phyloP scores from a whole-genome alignment of 1,140 invertebrate species.

The Polypedilum vanderplanki region DNA sequence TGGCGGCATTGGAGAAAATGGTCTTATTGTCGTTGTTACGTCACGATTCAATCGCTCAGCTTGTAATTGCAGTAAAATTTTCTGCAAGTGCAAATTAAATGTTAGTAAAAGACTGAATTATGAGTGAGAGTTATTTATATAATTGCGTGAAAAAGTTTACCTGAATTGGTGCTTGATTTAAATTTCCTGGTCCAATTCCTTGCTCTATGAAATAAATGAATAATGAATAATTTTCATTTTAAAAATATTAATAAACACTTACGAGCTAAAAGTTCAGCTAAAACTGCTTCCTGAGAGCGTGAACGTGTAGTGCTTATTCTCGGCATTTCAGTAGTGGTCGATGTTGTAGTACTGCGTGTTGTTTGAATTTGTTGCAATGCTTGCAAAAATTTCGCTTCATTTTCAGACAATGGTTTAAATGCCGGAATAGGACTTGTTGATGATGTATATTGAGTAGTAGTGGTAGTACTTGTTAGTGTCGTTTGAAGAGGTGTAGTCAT shows the following conservation, averaged over 20 bases:
- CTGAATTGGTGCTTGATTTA: constrained; percentile 30
- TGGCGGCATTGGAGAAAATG: constrained; percentile 40
- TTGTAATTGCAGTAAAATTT: background rate
- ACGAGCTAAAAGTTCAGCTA: constrained; percentile 46
- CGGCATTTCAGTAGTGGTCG: constrained; percentile 24
- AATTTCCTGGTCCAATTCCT: constrained; percentile 51
- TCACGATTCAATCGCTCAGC: background rate
- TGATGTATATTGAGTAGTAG: background rate
- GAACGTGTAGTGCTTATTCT: constrained; percentile 12
- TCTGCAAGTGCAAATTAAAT: constrained; percentile 16
- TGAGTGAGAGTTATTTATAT: background rate
- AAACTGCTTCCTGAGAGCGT: constrained; percentile 54
- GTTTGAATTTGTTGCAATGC: constrained; percentile 26
- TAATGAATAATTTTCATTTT: too few relatives aligned
- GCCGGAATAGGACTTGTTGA: background rate
- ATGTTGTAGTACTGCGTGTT: constrained; percentile 28
- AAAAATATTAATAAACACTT: too few relatives aligned
- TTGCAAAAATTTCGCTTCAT: background rate
- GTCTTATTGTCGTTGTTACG: constrained; percentile 36
- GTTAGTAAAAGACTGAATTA: background rate
- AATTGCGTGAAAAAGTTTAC: background rate
- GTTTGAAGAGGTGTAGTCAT: background rate
- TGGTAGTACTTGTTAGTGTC: background rate
- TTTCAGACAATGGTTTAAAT: constrained; percentile 24
- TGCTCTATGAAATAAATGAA: constrained; percentile 52